These are phyloP conservation scores for Arothron firmamentum DNA, from an alignment of 2,113 vertebrate species.

Conservation along the genomic window DNA sequence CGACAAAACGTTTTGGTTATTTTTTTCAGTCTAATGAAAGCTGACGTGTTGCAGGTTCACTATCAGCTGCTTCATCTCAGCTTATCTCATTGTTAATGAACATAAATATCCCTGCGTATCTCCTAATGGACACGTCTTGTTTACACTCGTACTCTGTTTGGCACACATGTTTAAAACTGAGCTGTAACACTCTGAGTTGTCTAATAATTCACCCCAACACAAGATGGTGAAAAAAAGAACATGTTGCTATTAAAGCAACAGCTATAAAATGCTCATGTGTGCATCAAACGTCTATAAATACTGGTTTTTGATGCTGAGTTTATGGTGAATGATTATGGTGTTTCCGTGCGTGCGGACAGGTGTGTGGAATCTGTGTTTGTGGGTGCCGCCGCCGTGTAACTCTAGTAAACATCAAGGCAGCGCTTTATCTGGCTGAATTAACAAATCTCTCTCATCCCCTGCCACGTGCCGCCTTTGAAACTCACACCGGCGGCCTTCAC, in stretches of 20 bases:
- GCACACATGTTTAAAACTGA: slow-evolving; percentile 1
- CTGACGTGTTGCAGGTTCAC: too few species aligned
- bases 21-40: too few species aligned
- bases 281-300: too few species aligned
- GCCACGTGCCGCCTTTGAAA: slow-evolving; percentile 86
- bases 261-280: too few species aligned
- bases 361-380: slow-evolving; percentile 6
- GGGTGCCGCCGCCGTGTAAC: slow-evolving; percentile 65
- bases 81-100: too few species aligned
- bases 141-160: too few species aligned
- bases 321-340: neutral
- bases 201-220: slow-evolving; percentile 35
- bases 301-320: too few species aligned
- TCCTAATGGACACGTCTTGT: too few species aligned
- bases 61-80: too few species aligned
- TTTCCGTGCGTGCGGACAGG: slow-evolving; percentile 3
- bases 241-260: too few species aligned
- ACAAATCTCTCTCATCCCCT: slow-evolving; percentile 83
- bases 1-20: too few species aligned
- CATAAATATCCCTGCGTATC: too few species aligned
- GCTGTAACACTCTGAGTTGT: slow-evolving; percentile 34
- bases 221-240: slow-evolving; percentile 30
- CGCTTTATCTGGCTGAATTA: slow-evolving; percentile 80
- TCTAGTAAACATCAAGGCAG: slow-evolving; percentile 85
- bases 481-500: slow-evolving; percentile 64